Percentiles rank a stretch among this genome's conserved stretches.
Evolutionary conservation across 1,140 invertebrate species (phyloP).

Genomic region (Anadara kagoshimensis): DNA sequence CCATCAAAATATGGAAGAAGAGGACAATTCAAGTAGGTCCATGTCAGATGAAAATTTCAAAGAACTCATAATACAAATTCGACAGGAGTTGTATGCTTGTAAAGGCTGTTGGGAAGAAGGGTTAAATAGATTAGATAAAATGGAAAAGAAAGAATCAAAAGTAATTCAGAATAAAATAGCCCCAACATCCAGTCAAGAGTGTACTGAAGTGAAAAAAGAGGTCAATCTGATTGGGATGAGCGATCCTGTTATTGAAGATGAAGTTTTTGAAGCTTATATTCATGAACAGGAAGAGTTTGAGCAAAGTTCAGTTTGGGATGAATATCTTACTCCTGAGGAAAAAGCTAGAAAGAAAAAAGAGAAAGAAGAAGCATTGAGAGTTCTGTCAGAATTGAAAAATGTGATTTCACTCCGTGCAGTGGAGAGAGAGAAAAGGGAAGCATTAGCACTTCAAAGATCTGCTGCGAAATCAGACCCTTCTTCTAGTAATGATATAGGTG

Average conservation of each 20-base stretch:
- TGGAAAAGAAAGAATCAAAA: slow-evolving; percentile 31
- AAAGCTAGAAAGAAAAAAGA: slow-evolving; percentile 41
- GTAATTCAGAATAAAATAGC: no score
- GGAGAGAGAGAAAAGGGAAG: slow-evolving; percentile 36
- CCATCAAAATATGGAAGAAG: slow-evolving; percentile 28
- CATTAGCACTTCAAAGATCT: slow-evolving; percentile 29
- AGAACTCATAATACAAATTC: slow-evolving; percentile 42
- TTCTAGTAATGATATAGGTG: background rate
- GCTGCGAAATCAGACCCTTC: background rate
- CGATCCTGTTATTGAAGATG: slow-evolving; percentile 43
- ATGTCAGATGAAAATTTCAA: background rate
- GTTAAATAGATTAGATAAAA: slow-evolving; percentile 37
- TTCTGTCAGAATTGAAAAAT: slow-evolving; percentile 38
- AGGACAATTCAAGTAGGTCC: background rate
- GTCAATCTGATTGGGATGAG: slow-evolving; percentile 23
- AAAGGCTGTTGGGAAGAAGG: slow-evolving; percentile 61
- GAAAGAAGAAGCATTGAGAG: slow-evolving; percentile 38
- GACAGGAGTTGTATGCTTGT: slow-evolving; percentile 55
- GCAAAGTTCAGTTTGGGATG: slow-evolving; percentile 31
- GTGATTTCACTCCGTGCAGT: slow-evolving; percentile 39
- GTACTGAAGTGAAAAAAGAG: background rate
- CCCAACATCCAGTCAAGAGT: no score
- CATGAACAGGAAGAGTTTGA: slow-evolving; percentile 29
- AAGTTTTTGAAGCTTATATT: slow-evolving; percentile 49
- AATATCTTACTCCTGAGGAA: slow-evolving; percentile 40